These are phyloP conservation scores for Spicauda simplicius DNA, from an alignment of 2,888 invertebrate genomes.

Conservation along the genomic window DNA sequence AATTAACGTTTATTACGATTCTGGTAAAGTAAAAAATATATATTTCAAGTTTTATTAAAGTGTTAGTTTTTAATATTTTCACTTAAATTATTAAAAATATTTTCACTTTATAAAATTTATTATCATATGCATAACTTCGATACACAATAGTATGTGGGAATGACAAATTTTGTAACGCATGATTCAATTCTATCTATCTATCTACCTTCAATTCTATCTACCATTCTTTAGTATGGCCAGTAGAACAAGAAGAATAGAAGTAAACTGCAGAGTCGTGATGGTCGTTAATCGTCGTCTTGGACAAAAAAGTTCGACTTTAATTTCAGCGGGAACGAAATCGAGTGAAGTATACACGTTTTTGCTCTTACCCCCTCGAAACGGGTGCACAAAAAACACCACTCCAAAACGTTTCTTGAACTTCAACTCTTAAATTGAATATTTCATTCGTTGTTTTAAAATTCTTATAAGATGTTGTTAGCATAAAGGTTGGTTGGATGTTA, in stretches of 20 bases:
- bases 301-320: slow-evolving; percentile 56
- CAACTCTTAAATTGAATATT: slow-evolving; percentile 27
- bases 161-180: no score
- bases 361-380: slow-evolving; percentile 69
- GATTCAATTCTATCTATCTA: no score
- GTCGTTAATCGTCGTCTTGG: slow-evolving; percentile 16
- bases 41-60: no score
- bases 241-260: neutral
- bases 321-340: slow-evolving; percentile 72
- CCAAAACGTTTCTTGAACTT: slow-evolving; percentile 29
- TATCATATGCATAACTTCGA: no score
- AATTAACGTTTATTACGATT: no score
- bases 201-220: no score
- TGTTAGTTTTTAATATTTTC: no score
- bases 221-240: no score
- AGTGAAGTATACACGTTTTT: slow-evolving; percentile 77
- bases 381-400: slow-evolving; percentile 29
- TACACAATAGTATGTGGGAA: no score
- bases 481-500: neutral
- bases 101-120: no score
- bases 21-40: no score
- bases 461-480: neutral
- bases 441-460: slow-evolving; percentile 7
- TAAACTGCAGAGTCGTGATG: neutral
- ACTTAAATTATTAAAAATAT: no score